Conservation (phyloP, 2,113 vertebrate genomes). For the Peucedramus taeniatus region DNA sequence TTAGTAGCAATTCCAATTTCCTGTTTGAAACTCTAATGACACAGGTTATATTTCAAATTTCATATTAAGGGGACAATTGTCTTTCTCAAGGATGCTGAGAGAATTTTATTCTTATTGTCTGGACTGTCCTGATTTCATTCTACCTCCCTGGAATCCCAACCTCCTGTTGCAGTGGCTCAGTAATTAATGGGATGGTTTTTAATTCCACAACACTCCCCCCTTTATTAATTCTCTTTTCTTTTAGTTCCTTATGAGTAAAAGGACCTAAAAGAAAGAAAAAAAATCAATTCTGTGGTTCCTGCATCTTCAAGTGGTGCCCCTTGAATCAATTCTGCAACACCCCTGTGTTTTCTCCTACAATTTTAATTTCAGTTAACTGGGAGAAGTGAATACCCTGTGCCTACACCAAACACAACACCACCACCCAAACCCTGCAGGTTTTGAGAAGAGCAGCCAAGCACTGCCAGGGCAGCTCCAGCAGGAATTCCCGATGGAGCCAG, state of each 20-base stretch:
- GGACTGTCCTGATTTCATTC: neutral
- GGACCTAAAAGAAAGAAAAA: neutral
- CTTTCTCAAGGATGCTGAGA: neutral
- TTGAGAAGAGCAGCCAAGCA: neutral
- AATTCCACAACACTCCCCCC: rapidly evolving
- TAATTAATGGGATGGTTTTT: neutral
- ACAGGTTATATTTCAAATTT: neutral
- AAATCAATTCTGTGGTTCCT: neutral
- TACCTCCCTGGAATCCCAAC: neutral
- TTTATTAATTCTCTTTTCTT: neutral
- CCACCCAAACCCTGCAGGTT: neutral
- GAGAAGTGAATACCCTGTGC: neutral
- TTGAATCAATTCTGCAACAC: neutral
- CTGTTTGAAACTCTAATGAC: neutral
- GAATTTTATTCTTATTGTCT: neutral
- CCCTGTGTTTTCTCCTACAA: neutral
- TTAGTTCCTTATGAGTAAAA: neutral
- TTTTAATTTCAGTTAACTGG: neutral
- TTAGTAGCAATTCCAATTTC: neutral
- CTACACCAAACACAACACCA: neutral
- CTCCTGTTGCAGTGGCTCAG: neutral
- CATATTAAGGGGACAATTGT: neutral
- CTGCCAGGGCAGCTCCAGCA: neutral
- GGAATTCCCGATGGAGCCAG: neutral
- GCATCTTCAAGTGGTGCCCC: neutral